Evolutionary conservation across 2,797 vertebrate species (phyloP).

Genomic region (Hoplostethus atlanticus): DNA sequence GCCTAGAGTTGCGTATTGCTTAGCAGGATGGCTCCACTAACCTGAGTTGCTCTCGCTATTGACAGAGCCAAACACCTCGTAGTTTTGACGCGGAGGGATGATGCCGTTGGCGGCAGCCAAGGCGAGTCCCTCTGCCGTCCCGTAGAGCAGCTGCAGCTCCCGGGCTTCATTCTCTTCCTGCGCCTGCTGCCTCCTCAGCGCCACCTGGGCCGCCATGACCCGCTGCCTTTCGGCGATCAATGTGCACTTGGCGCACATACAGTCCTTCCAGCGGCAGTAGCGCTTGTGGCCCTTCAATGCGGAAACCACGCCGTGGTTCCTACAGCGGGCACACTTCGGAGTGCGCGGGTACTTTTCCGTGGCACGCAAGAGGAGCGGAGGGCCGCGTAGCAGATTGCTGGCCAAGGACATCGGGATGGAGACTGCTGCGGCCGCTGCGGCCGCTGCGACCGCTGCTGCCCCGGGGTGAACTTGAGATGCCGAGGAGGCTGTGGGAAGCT

Average conservation of each 20-base stretch:
- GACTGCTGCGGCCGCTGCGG: slow-evolving; percentile 79
- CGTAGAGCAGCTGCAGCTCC: slow-evolving; percentile 96
- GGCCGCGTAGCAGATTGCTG: slow-evolving; percentile 89
- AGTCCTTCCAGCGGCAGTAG: slow-evolving; percentile 99
- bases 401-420: slow-evolving; percentile 94
- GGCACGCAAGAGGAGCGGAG: slow-evolving; percentile 91
- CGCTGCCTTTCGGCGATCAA: slow-evolving; percentile 97
- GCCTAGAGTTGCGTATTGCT: too few species aligned
- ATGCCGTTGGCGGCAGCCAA: slow-evolving; percentile 97
- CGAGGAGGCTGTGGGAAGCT: slow-evolving; percentile 86
- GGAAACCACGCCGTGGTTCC: slow-evolving; percentile 97
- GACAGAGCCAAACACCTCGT: slow-evolving; percentile 93
- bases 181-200: slow-evolving; percentile 94
- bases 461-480: slow-evolving; percentile 86
- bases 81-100: slow-evolving; percentile 94
- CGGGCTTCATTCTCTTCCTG: slow-evolving; percentile 98
- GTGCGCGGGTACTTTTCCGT: slow-evolving; percentile 97
- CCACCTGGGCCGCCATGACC: slow-evolving; percentile 98
- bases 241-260: slow-evolving; percentile 98
- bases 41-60: slow-evolving; percentile 85
- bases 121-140: slow-evolving; percentile 95
- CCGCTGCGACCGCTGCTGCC: slow-evolving; percentile 65
- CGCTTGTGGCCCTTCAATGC: slow-evolving; percentile 98
- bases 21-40: slow-evolving; percentile 61
- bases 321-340: slow-evolving; percentile 97